Evolutionary conservation across 2,888 invertebrate genomes (phyloP).

Genomic region (Dendrolimus houi): DNA sequence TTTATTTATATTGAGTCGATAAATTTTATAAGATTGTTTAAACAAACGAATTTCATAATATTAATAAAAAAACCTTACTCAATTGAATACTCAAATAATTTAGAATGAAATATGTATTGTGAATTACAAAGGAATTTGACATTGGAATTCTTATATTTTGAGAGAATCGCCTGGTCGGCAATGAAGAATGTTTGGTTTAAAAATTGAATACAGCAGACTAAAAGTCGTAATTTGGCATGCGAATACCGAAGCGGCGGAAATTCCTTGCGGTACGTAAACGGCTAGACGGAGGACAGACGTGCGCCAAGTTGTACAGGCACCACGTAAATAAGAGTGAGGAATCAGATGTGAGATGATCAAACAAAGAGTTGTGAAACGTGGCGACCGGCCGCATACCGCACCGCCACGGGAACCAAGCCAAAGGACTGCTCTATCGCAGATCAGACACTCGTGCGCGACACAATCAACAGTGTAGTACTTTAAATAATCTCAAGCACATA

Average conservation of each 20-base stretch:
- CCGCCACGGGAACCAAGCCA: conserved; percentile 59
- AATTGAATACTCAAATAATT: not conserved
- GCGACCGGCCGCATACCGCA: conserved; percentile 52
- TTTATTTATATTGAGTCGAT: too few species aligned
- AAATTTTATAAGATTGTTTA: too few species aligned
- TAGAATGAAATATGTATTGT: conserved; percentile 3
- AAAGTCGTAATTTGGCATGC: conserved; percentile 47
- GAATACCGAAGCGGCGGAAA: conserved; percentile 58
- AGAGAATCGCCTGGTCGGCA: conserved; percentile 37
- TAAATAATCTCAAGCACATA: too few species aligned
- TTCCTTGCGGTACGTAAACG: conserved; percentile 55
- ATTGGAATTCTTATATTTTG: conserved; percentile 21
- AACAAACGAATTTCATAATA: too few species aligned
- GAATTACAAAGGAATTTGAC: conserved; percentile 3
- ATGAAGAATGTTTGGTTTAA: conserved; percentile 35
- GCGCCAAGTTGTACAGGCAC: conserved; percentile 39
- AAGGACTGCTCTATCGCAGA: conserved; percentile 44
- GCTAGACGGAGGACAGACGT: conserved; percentile 68
- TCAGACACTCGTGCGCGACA: conserved; percentile 22
- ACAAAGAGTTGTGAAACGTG: conserved; percentile 66
- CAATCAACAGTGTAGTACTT: not conserved
- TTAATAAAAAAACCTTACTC: too few species aligned
- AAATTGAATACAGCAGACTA: conserved; percentile 35
- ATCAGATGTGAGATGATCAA: conserved; percentile 40
- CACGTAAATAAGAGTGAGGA: conserved; percentile 49